phyloP scores from a whole-genome alignment of 2,113 vertebrate genomes.

The Ictalurus furcatus region DNA sequence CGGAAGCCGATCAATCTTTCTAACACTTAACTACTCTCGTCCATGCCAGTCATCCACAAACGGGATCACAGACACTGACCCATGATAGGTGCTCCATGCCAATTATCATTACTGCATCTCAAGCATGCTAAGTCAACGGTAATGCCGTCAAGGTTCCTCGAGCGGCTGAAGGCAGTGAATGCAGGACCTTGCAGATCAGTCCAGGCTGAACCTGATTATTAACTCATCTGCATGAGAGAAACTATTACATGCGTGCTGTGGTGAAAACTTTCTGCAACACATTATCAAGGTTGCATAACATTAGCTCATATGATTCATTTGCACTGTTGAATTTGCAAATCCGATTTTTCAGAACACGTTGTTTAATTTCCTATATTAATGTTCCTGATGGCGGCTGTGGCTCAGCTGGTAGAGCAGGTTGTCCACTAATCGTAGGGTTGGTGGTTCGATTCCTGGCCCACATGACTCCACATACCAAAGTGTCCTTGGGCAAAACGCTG shows the following conservation, averaged over 20 bases:
- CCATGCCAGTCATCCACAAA: constrained; percentile 25
- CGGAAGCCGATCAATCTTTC: constrained; percentile 51
- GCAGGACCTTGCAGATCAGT: background rate
- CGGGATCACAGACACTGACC: constrained; percentile 34
- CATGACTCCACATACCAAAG: too few relatives aligned
- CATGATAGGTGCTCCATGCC: constrained; percentile 33
- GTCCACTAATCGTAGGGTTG: too few relatives aligned
- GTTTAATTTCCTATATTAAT: background rate
- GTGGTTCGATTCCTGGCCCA: too few relatives aligned
- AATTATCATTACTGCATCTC: constrained; percentile 46
- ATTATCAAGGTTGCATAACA: background rate
- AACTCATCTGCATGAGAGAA: constrained; percentile 15
- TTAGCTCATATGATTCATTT: constrained; percentile 22
- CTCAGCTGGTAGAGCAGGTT: too few relatives aligned
- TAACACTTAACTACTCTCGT: constrained; percentile 25
- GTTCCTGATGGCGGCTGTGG: too few relatives aligned
- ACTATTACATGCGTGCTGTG: background rate
- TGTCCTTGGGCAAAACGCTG: too few relatives aligned
- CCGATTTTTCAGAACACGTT: background rate
- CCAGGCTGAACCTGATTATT: constrained; percentile 6
- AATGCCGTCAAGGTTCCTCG: background rate
- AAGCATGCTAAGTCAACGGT: constrained; percentile 9
- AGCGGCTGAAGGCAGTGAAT: background rate
- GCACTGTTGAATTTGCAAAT: background rate
- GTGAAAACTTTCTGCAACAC: background rate